Evolutionary conservation across 2,113 vertebrate species (phyloP), one percentile per base, ranked within the genome.

Genomic region (Myodes glareolus): DNA sequence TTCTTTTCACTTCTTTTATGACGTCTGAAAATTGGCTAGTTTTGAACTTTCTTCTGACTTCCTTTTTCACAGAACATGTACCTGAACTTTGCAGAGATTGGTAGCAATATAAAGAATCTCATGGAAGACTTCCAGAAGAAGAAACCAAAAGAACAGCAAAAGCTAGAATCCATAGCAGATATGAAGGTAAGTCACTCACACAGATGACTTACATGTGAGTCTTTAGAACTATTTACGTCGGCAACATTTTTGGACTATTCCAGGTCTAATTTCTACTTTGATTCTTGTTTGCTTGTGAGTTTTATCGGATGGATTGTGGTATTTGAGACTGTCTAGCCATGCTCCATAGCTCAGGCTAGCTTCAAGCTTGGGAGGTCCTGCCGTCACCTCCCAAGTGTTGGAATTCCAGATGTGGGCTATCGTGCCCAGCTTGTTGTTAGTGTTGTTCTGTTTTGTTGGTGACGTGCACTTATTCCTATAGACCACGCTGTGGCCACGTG

Each of bases 81-180:
- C 98, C 98, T 99, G 98, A 99, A 99, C 98, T 99, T 99, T 0
- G 99, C 99, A 0, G 99, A 99, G 96, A 99, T 99, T 3, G 99
- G 99, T 95, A 99, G 99, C 88, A 99, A 99, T 98, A 99, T 99
- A 95, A 99, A 99, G 98, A 99, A 99, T 97, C 98, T 99, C 68
- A 99, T 99, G 99, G 99, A 99, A 93, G 99, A 99, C 94, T 99
- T 99, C 96, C 99, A 99, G 98, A 99, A 99, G 98, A 99, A 99
- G 97, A 99, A 99, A 73, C 99, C 99, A 0, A 99, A 99, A 97
- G 99, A 98, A 63, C 99, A 99, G 89, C 99, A 99, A 98, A 99
- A 99, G 95, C 98, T 99, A 94, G 99, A 99, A 95, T 99, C 99
- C 90, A 99, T 99, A 42, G 95, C 99, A 0, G 99, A 99, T 94